Evolutionary conservation across 2,797 vertebrate genomes (phyloP).

Genomic region (Cottoperca gobio): DNA sequence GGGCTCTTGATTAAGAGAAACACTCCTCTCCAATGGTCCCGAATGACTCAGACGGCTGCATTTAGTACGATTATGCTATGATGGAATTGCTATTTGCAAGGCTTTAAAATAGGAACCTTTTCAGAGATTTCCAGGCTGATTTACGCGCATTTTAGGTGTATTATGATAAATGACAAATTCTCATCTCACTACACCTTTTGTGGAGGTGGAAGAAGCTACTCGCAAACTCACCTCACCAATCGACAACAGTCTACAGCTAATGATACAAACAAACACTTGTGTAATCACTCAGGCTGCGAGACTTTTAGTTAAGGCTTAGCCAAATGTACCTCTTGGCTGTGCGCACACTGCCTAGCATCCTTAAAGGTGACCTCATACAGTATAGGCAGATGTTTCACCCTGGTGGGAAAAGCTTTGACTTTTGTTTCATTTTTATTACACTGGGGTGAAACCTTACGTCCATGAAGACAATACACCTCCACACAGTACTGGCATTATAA

Average conservation of each 20-base stretch:
- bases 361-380: slow-evolving; percentile 65
- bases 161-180: slow-evolving; percentile 26
- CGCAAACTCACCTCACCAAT: slow-evolving; percentile 19
- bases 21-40: slow-evolving; percentile 36
- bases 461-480: slow-evolving; percentile 49
- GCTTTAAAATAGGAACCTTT: slow-evolving; percentile 31
- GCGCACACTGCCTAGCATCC: slow-evolving; percentile 28
- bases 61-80: slow-evolving; percentile 27
- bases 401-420: slow-evolving; percentile 62
- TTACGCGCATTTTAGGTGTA: slow-evolving; percentile 34
- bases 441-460: slow-evolving; percentile 27
- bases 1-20: slow-evolving; percentile 57
- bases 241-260: slow-evolving; percentile 24
- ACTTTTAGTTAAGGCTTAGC: slow-evolving; percentile 34
- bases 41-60: slow-evolving; percentile 28
- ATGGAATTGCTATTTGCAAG: slow-evolving; percentile 8
- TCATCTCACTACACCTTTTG: slow-evolving; percentile 25
- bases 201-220: slow-evolving; percentile 3
- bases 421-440: slow-evolving; percentile 59
- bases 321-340: slow-evolving; percentile 30
- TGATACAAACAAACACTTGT: slow-evolving; percentile 34
- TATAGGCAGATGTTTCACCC: slow-evolving; percentile 50
- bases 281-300: slow-evolving; percentile 28
- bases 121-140: slow-evolving; percentile 20
- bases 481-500: slow-evolving; percentile 20